phyloP scores from a whole-genome alignment of 2,888 invertebrate species.

The Sinodicranocentrus sp. region DNA sequence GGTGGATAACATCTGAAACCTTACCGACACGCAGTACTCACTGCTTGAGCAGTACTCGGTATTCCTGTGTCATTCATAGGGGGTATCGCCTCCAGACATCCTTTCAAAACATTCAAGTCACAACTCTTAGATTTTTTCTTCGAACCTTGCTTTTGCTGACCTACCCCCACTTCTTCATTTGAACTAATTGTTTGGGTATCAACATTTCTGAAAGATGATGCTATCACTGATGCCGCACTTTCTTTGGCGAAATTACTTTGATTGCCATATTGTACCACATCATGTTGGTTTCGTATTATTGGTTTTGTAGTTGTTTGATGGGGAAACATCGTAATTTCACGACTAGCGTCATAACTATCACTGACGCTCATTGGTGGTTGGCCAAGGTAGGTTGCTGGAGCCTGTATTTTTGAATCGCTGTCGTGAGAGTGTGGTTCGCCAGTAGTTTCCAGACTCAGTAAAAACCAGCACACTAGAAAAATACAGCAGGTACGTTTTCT shows the following conservation, averaged over 20 bases:
- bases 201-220: constrained; percentile 59
- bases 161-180: constrained; percentile 2
- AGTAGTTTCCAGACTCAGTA: constrained; percentile 37
- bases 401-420: not conserved
- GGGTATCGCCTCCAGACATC: constrained; percentile 59
- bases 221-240: constrained; percentile 47
- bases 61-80: constrained; percentile 66
- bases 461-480: constrained; percentile 21
- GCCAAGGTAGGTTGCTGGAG: not conserved
- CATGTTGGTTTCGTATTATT: not conserved
- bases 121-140: constrained; percentile 16
- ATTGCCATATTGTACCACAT: constrained; percentile 13
- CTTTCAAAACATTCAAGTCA: constrained; percentile 21
- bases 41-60: constrained; percentile 58
- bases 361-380: not conserved
- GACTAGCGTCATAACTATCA: not conserved
- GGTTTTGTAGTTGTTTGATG: constrained; percentile 1
- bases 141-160: not conserved
- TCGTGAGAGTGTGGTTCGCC: constrained; percentile 37
- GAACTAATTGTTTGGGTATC: constrained; percentile 34
- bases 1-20: no score
- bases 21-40: constrained; percentile 69
- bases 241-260: constrained; percentile 33
- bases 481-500: constrained; percentile 6
- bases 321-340: not conserved